These are phyloP conservation scores for Zosterops lateralis DNA, from an alignment of 2,113 vertebrate species.

Conservation along the genomic window DNA sequence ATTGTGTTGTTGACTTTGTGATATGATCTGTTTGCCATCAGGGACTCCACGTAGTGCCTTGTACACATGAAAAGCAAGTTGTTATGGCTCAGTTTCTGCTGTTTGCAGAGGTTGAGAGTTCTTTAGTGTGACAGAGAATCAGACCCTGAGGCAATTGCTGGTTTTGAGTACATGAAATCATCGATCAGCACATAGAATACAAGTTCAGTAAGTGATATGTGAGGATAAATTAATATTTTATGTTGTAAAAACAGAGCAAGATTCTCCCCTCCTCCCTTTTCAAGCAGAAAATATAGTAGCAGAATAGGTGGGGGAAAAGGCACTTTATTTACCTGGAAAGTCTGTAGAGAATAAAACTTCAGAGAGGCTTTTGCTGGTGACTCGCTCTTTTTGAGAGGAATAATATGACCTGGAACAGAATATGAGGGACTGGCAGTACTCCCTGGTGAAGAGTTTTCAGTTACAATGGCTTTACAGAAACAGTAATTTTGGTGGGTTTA, in stretches of 20 bases:
- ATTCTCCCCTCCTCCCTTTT: background rate
- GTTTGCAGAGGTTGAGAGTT: background rate
- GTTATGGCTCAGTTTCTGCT: background rate
- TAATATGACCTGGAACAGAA: background rate
- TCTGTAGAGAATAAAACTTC: background rate
- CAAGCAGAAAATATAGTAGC: background rate
- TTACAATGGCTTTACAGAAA: background rate
- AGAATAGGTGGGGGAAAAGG: background rate
- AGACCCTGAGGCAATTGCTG: background rate
- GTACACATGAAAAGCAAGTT: background rate
- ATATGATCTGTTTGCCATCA: background rate
- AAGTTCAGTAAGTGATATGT: background rate
- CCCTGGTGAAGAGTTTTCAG: background rate
- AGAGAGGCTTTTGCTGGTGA: background rate
- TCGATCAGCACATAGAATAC: accelerated
- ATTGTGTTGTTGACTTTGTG: background rate
- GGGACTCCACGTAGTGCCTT: background rate
- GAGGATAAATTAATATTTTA: background rate
- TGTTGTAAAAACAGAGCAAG: accelerated
- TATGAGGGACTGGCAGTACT: background rate
- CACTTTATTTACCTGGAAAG: background rate
- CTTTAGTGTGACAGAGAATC: background rate
- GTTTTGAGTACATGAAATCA: background rate
- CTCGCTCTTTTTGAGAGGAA: background rate
- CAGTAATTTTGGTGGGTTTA: background rate